Percentiles rank a stretch among this genome's conserved stretches.
Evolutionary conservation across 2,113 vertebrate genomes (phyloP).

Genomic region (Bos indicus): DNA sequence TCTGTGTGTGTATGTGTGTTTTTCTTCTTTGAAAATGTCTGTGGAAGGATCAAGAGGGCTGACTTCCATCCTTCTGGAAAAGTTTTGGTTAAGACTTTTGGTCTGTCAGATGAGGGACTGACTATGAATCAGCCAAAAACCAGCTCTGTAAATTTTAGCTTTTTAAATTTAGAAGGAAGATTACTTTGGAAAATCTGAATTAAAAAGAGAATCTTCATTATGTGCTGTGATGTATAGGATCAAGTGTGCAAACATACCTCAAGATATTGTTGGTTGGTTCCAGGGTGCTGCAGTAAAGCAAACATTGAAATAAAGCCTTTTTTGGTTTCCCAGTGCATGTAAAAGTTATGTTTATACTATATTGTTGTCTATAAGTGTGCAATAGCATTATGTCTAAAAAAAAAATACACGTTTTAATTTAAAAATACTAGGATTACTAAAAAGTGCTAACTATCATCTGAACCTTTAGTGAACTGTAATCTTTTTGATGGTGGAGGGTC

Average conservation of each 20-base stretch:
- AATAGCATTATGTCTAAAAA: not conserved
- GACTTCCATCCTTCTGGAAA: not conserved
- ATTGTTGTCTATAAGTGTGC: not conserved
- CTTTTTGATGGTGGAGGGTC: not conserved
- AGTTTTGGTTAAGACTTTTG: constrained; percentile 25
- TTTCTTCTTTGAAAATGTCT: not conserved
- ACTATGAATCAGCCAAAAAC: constrained; percentile 16
- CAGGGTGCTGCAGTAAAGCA: not conserved
- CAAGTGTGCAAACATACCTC: not conserved
- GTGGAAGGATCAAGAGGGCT: not conserved
- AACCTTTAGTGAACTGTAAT: not conserved
- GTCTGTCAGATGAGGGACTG: constrained; percentile 10
- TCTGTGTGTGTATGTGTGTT: not conserved
- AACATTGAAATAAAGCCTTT: not conserved
- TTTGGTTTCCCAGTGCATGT: not conserved
- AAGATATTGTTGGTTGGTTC: not conserved
- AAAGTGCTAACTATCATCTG: not conserved
- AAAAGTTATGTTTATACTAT: not conserved
- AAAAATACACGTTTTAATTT: not conserved
- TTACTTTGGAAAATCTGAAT: constrained; percentile 25
- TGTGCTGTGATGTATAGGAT: not conserved
- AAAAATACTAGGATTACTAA: not conserved
- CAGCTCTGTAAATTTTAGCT: not conserved
- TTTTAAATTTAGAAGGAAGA: constrained; percentile 25
- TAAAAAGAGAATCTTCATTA: not conserved